Evolutionary conservation across 30 jellyfish, hydroid and myxozoan species (phyloP).

Genomic region (Catostylus mosaicus): DNA sequence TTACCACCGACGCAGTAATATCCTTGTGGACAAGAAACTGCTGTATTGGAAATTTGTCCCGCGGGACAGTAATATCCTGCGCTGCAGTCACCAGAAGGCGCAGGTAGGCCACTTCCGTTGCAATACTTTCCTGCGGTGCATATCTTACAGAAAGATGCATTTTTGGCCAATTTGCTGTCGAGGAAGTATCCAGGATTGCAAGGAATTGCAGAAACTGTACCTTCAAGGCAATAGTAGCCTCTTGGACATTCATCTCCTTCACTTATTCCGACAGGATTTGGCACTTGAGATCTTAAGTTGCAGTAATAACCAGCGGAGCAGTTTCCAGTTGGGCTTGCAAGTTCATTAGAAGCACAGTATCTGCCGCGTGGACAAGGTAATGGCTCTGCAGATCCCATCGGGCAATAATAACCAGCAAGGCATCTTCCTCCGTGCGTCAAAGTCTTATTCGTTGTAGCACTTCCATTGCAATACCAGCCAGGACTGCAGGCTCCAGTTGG

Average conservation of each 20-base stretch:
- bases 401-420: constrained; percentile 86
- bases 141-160: constrained; percentile 66
- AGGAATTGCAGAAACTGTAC: constrained; percentile 71
- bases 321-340: constrained; percentile 83
- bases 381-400: constrained; percentile 85
- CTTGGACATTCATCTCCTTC: constrained; percentile 82
- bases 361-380: constrained; percentile 86
- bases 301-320: constrained; percentile 98
- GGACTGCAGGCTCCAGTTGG: constrained; percentile 93
- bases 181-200: constrained; percentile 89
- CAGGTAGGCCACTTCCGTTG: constrained; percentile 84
- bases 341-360: constrained; percentile 79
- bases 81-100: constrained; percentile 90
- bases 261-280: constrained; percentile 66
- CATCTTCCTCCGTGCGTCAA: constrained; percentile 93
- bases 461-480: constrained; percentile 98
- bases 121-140: constrained; percentile 95
- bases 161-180: constrained; percentile 72
- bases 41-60: constrained; percentile 83
- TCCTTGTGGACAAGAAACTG: constrained; percentile 77
- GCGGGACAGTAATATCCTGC: constrained; percentile 97
- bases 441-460: constrained; percentile 79
- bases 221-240: constrained; percentile 93
- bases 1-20: constrained; percentile 93
- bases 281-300: constrained; percentile 60